Evolutionary conservation across 1,140 invertebrate species (phyloP).

Genomic region (Ips typographus): DNA sequence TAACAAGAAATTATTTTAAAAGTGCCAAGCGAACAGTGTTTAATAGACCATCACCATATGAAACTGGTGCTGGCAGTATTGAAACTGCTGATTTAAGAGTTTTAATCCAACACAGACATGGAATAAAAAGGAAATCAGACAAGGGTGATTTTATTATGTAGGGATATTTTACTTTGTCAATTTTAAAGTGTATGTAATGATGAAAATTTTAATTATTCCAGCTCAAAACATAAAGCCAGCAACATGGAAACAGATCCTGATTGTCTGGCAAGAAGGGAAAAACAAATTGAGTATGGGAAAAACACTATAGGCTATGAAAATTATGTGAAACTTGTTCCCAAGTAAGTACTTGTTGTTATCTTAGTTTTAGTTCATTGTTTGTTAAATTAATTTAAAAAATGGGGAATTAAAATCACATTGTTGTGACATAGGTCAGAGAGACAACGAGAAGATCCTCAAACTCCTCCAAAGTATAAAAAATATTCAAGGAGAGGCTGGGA

Average conservation of each 20-base stretch:
- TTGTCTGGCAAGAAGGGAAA: conserved; percentile 77
- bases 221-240: not conserved
- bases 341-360: conserved; percentile 49
- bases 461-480: conserved; percentile 82
- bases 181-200: not conserved
- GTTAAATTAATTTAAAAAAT: not conserved
- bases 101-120: conserved; percentile 22
- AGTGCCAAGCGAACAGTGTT: conserved; percentile 39
- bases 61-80: conserved; percentile 8
- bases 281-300: conserved; percentile 95
- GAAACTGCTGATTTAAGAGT: conserved; percentile 11
- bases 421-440: conserved; percentile 61
- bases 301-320: conserved; percentile 86
- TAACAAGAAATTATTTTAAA: conserved; percentile 32
- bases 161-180: not conserved
- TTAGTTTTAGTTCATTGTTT: not conserved
- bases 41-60: conserved; percentile 33
- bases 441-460: conserved; percentile 73
- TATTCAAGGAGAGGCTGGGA: conserved; percentile 91
- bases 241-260: conserved; percentile 68
- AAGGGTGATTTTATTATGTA: not conserved
- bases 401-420: conserved; percentile 1
- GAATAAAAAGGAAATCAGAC: conserved; percentile 8
- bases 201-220: not conserved
- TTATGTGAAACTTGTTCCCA: conserved; percentile 72